Conservation (phyloP, 2,113 vertebrate genomes). For the Myiagra hebetior region DNA sequence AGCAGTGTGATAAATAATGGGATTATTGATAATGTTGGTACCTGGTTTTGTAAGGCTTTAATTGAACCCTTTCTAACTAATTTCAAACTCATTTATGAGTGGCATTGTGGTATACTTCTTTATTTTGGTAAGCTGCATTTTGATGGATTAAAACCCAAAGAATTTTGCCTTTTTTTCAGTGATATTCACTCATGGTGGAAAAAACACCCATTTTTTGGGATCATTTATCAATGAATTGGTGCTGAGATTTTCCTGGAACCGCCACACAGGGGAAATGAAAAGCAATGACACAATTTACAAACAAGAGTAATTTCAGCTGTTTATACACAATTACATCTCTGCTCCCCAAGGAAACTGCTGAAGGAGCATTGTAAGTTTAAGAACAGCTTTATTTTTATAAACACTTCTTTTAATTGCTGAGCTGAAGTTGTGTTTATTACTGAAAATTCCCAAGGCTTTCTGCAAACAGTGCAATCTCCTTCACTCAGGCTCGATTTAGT, state of each 20-base stretch:
- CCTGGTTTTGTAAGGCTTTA: neutral
- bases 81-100: neutral
- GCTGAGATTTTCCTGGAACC: conserved; percentile 10
- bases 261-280: neutral
- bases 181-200: neutral
- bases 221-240: conserved; percentile 9
- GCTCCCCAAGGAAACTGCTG: conserved; percentile 40
- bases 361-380: conserved; percentile 44
- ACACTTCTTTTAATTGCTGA: conserved; percentile 27
- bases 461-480: neutral
- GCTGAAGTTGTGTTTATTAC: conserved; percentile 49
- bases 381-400: conserved; percentile 66
- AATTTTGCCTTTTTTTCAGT: neutral
- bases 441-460: conserved; percentile 45
- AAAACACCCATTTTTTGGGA: neutral
- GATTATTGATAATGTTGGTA: neutral
- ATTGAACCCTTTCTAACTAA: neutral
- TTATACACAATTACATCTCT: conserved; percentile 36
- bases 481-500: neutral
- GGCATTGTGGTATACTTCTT: neutral
- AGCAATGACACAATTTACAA: conserved; percentile 31
- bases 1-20: neutral
- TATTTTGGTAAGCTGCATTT: neutral
- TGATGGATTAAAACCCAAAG: neutral
- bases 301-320: conserved; percentile 34